Conservation (phyloP, 2,888 invertebrate species). For the Drosophila rubida region DNA sequence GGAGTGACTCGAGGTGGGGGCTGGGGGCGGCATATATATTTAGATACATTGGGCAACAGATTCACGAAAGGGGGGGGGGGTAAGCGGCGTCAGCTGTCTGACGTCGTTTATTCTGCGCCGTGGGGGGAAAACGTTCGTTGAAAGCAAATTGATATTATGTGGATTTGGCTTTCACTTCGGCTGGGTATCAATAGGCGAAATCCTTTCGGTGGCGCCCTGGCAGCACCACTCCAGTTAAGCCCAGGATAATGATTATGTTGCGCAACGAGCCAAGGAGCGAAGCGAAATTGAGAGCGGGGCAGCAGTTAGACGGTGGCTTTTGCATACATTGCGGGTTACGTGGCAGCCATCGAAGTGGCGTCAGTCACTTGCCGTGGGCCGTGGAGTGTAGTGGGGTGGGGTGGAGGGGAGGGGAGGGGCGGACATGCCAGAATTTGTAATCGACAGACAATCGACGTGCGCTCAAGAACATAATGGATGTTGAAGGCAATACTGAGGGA, state of each 20-base stretch:
- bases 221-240: conserved; percentile 66
- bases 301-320: conserved; percentile 40
- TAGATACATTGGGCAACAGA: conserved; percentile 35
- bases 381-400: background rate
- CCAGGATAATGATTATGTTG: conserved; percentile 81
- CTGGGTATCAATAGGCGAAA: conserved; percentile 76
- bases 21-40: background rate
- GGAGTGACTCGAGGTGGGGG: background rate
- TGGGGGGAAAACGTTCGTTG: conserved; percentile 62
- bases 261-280: conserved; percentile 56
- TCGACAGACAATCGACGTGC: conserved; percentile 79
- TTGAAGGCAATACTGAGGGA: conserved; percentile 38
- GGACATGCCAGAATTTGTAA: conserved; percentile 59
- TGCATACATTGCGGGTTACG: conserved; percentile 52
- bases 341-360: conserved; percentile 18
- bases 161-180: conserved; percentile 81
- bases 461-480: conserved; percentile 74
- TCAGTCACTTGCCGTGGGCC: background rate
- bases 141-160: conserved; percentile 82
- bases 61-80: conserved; percentile 22
- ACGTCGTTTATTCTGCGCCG: conserved; percentile 67
- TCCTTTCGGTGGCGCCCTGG: conserved; percentile 63
- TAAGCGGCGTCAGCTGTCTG: conserved; percentile 54
- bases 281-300: background rate
- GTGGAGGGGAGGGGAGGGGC: background rate